Evolutionary conservation across 1,140 invertebrate species (phyloP), one percentile per base, ranked within the genome.

Genomic region (Sarcophaga bullata): DNA sequence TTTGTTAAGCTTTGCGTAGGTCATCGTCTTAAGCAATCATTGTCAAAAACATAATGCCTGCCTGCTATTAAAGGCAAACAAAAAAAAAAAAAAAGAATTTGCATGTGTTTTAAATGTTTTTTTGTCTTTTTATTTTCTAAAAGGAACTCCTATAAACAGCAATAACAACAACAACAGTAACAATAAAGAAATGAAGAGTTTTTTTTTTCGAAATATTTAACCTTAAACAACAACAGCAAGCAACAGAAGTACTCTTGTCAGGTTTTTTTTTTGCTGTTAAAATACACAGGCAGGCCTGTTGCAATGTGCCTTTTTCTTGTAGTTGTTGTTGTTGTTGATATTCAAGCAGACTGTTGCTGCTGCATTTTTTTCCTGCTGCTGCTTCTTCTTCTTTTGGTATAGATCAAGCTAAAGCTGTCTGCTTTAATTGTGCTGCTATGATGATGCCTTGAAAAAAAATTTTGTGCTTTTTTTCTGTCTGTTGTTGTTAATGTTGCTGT

Each of bases 1-100:
- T 81, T 48, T 73, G 37, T 62, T 49, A 73, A 82, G 73, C 73
- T 82, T 82, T 82, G 72, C 81, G 73, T 68, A 50, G 72, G 68
- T 82, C 48, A 80, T 58, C 62, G 62, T 68, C 78, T 58, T 73
- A 82, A 75, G 50, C 73, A 81, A 58, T 73, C 49, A 73, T 80
- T 19, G 13, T 17, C 3, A 52, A 58, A 80, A 52, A 58, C 52
- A 72, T 25, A 25, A 25, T 48, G 73, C 81, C 75, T 80, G 25
- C 2, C 46, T 62, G 48, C 48, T 47, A 50, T 75, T 6, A 54
- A 82, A n/a, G n/a, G n/a, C n/a, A n/a, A n/a, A n/a, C n/a, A n/a
- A n/a, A n/a, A n/a, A n/a, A n/a, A n/a, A n/a, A n/a, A n/a, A n/a
- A n/a, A n/a, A n/a, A 73, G 46, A 49, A 49, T 81, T 73, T 73